Percentiles rank a stretch among this genome's conserved stretches.
Evolutionary conservation across 30 jellyfish, hydroid and myxozoan species (phyloP).

Genomic region (Turritopsis dohrnii): DNA sequence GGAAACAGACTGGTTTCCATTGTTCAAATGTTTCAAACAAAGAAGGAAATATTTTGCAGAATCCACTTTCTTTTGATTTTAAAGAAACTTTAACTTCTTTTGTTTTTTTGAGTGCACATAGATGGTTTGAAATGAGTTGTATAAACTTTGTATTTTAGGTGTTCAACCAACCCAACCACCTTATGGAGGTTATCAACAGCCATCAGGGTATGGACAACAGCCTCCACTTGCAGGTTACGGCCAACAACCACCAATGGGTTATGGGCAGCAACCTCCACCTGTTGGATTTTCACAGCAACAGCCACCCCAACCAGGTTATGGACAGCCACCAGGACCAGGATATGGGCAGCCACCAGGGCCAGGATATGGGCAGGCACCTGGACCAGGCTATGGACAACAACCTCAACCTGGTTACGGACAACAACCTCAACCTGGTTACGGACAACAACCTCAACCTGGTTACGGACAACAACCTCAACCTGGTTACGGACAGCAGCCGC

Average conservation of each 20-base stretch:
- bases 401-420: constrained; percentile 22
- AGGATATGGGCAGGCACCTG: constrained; percentile 43
- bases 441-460: constrained; percentile 45
- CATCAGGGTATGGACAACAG: constrained; percentile 58
- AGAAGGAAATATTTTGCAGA: too few species aligned
- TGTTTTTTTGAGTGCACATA: too few species aligned
- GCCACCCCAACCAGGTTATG: constrained; percentile 38
- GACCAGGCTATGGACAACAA: constrained; percentile 19
- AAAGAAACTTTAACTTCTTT: too few species aligned
- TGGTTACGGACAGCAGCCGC: constrained; percentile 53
- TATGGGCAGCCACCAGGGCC: constrained; percentile 47
- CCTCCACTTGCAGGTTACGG: constrained; percentile 57
- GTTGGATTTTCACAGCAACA: constrained; percentile 47
- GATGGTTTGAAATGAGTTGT: not conserved
- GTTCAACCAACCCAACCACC: constrained; percentile 18
- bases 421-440: constrained; percentile 24
- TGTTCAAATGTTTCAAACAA: too few species aligned
- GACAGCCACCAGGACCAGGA: constrained; percentile 51
- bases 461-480: constrained; percentile 44
- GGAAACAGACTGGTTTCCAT: too few species aligned
- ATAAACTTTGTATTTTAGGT: not conserved
- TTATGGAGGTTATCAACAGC: constrained; percentile 44
- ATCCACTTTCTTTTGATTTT: too few species aligned
- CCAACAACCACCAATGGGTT: constrained; percentile 51
- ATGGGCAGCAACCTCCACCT: constrained; percentile 49